phyloP scores from a whole-genome alignment of 2,113 vertebrate species.

The Pontoporia blainvillei region DNA sequence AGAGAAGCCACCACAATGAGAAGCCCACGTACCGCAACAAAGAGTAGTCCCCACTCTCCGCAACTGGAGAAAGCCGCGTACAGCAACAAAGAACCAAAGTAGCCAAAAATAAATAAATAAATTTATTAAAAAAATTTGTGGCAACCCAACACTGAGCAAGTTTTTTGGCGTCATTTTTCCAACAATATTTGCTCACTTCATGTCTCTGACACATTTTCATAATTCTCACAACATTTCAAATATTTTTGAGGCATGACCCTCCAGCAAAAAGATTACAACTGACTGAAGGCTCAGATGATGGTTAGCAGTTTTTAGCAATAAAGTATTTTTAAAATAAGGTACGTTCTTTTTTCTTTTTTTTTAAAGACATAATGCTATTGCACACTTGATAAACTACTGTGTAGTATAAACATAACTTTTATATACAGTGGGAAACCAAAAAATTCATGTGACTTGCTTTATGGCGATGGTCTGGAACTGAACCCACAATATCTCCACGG shows the following conservation, averaged over 20 bases:
- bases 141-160: background rate
- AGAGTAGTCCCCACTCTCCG: too few species aligned
- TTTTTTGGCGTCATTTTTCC: background rate
- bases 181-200: background rate
- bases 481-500: background rate
- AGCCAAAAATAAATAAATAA: too few species aligned
- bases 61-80: too few species aligned
- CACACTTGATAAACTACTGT: background rate
- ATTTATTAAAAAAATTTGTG: too few species aligned
- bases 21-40: too few species aligned
- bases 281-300: background rate
- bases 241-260: background rate
- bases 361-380: background rate
- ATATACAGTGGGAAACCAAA: background rate
- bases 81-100: too few species aligned
- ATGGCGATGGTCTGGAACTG: background rate
- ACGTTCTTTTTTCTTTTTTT: background rate
- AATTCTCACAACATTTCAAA: background rate
- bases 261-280: background rate
- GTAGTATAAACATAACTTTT: background rate
- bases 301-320: background rate
- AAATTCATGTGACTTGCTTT: background rate
- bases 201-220: background rate
- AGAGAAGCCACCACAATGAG: too few species aligned
- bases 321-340: background rate